These are phyloP conservation scores for Crocallis elinguaria DNA, from an alignment of 2,888 invertebrate genomes.

Conservation along the genomic window DNA sequence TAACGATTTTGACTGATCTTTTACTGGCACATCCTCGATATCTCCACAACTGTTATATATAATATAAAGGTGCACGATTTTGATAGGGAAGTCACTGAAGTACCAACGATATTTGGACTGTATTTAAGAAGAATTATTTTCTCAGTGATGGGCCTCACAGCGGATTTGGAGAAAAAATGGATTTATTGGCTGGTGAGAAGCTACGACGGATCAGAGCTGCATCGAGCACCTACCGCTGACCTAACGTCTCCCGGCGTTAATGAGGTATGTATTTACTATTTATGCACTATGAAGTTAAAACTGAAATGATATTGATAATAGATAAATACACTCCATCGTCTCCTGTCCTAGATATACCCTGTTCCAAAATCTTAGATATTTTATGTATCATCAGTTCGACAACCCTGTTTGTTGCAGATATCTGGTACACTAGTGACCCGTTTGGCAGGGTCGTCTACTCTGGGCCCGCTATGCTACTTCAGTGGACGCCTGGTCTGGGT, in stretches of 20 bases:
- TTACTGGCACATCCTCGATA: no score
- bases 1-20: no score
- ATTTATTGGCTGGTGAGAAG: conserved; percentile 94
- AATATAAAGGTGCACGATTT: no score
- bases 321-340: no score
- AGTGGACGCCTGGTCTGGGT: conserved; percentile 94
- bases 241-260: conserved; percentile 69
- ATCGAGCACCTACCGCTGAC: conserved; percentile 88
- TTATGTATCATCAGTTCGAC: no score
- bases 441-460: conserved; percentile 76
- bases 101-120: no score
- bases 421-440: conserved; percentile 70
- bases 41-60: no score
- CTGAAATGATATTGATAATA: no score
- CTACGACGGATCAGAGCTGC: conserved; percentile 90
- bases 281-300: no score
- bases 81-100: no score
- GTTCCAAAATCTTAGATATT: no score
- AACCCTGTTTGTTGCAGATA: conserved; percentile 50
- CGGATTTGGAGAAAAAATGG: conserved; percentile 90
- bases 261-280: conserved; percentile 53
- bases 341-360: no score
- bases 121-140: conserved; percentile 2
- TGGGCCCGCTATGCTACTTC: conserved; percentile 91
- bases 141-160: conserved; percentile 92